Evolutionary conservation across 2,797 vertebrate genomes (phyloP).

Genomic region (Pseudochirops corinnae): DNA sequence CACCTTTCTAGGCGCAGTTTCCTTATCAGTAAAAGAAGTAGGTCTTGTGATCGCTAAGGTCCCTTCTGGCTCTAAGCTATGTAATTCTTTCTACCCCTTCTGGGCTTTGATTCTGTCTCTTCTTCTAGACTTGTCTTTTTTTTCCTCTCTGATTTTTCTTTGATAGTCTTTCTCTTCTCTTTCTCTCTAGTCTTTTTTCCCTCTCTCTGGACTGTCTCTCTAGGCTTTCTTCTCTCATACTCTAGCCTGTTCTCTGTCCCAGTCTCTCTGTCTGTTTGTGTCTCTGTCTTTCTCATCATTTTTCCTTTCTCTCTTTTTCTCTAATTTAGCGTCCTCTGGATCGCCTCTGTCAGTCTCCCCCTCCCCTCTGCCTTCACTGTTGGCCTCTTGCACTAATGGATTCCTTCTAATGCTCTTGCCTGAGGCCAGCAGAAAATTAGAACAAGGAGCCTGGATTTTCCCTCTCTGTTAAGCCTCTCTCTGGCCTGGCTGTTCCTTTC

Average conservation of each 20-base stretch:
- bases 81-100: background rate
- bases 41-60: background rate
- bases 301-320: background rate
- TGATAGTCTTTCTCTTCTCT: background rate
- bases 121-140: background rate
- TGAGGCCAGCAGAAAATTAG: slow-evolving; percentile 83
- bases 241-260: background rate
- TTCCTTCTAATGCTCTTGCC: slow-evolving; percentile 81
- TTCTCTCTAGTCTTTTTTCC: background rate
- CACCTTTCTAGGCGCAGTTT: background rate
- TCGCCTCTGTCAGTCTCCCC: background rate
- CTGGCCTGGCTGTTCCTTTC: slow-evolving; percentile 79
- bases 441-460: slow-evolving; percentile 79
- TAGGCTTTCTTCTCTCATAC: background rate
- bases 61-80: background rate
- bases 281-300: background rate
- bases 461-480: slow-evolving; percentile 25
- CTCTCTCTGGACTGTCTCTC: background rate
- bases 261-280: background rate
- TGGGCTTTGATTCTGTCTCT: background rate
- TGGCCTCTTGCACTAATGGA: slow-evolving; percentile 79
- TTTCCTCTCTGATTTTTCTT: background rate
- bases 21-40: background rate
- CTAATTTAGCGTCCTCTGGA: background rate
- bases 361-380: slow-evolving; percentile 45